Evolutionary conservation across 2,888 invertebrate species (phyloP).

Genomic region (Parnassius mnemosyne): DNA sequence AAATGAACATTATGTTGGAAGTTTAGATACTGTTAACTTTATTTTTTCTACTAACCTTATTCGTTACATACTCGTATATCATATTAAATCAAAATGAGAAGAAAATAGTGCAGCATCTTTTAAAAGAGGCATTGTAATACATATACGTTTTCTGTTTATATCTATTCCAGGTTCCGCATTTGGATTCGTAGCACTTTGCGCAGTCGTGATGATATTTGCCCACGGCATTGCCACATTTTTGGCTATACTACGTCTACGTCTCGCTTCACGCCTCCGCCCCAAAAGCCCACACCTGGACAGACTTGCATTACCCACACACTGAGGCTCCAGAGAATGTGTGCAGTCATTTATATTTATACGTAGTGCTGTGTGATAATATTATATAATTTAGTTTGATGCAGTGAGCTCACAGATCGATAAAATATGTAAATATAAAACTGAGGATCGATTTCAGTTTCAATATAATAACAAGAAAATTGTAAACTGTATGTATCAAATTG

Average conservation of each 20-base stretch:
- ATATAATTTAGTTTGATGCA: neutral
- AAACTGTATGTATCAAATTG: too few relatives aligned
- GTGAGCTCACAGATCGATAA: too few relatives aligned
- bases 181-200: conserved; percentile 69
- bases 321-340: conserved; percentile 35
- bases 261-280: conserved; percentile 45
- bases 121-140: conserved; percentile 1
- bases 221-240: conserved; percentile 60
- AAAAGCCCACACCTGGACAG: conserved; percentile 45
- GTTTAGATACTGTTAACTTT: too few relatives aligned
- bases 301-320: conserved; percentile 61
- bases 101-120: neutral
- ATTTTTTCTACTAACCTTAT: too few relatives aligned
- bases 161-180: conserved; percentile 58
- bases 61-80: too few relatives aligned
- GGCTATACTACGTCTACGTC: conserved; percentile 45
- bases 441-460: too few relatives aligned
- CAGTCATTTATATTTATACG: neutral
- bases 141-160: neutral
- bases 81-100: too few relatives aligned
- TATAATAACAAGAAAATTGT: too few relatives aligned
- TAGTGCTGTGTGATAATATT: conserved; percentile 13
- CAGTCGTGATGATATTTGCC: conserved; percentile 62
- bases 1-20: too few relatives aligned
- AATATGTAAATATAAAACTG: too few relatives aligned